These are phyloP conservation scores for Trachymyrmex cornetzi DNA, from an alignment of 1,140 invertebrate genomes.

Conservation along the genomic window DNA sequence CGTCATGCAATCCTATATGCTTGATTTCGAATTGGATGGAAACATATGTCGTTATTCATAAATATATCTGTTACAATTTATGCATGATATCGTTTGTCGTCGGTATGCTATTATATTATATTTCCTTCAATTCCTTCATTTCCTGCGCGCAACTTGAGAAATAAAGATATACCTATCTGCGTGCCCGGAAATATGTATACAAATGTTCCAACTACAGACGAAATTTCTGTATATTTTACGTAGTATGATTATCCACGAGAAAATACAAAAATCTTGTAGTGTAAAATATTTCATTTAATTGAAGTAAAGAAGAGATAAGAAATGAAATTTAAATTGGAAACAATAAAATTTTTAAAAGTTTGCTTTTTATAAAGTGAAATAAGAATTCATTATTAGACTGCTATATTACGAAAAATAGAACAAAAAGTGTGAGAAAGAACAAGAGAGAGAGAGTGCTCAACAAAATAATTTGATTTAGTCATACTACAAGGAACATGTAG, in stretches of 20 bases:
- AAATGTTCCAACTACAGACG: neutral
- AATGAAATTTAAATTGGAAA: neutral
- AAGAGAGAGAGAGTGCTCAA: neutral
- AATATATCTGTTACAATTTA: constrained; percentile 18
- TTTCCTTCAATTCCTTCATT: neutral
- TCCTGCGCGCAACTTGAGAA: constrained; percentile 6
- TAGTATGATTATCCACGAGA: neutral
- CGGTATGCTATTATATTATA: neutral
- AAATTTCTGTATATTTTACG: neutral
- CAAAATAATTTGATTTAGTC: constrained; percentile 5
- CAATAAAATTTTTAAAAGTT: neutral
- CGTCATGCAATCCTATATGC: constrained; percentile 37
- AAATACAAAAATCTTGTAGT: too few species aligned
- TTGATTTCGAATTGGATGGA: constrained; percentile 24
- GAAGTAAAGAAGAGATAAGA: neutral
- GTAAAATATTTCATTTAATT: neutral
- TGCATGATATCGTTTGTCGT: neutral
- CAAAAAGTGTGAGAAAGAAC: neutral
- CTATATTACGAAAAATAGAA: neutral
- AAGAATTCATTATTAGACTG: neutral
- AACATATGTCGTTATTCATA: neutral
- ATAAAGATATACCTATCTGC: neutral
- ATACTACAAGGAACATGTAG: neutral
- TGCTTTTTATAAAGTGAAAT: neutral
- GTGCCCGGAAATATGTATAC: neutral